Base-by-base conservation (phyloP, 2,113 vertebrate species). In the Vombatus ursinus region DNA sequence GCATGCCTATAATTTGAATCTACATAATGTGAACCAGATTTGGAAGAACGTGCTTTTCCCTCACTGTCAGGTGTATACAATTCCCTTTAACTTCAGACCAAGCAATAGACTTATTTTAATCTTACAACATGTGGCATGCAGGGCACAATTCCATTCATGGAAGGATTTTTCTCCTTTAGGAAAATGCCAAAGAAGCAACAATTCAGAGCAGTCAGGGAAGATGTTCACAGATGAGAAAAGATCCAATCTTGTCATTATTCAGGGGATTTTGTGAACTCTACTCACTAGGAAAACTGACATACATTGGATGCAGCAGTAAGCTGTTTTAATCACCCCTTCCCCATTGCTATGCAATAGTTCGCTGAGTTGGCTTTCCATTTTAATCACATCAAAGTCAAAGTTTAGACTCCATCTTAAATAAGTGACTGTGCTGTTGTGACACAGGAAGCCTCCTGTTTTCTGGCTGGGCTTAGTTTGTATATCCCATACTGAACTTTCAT, bases 1-100 rank as follows among this genome's bases (percentile, higher is more conserved):
- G 51, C 89, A 93, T 97, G 96, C 94, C 92, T 94, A 25, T 95
- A 47, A 77, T 95, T 57, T 95, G 19, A 12, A 95, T 93, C 50
- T 95, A 8, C 54, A 89, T 95, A 96, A 94, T 92, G 50, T 9
- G 90, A 77, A 3, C 2, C 11, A 92, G 37, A 94, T 49, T 12
- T 90, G 92, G 91, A 93, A 61, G 52, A n/a, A 94, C n/a, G 92
- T 94, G 3, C 16, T 89, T 96, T n/a, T 31, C 11, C 31, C 7
- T 26, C 52, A 37, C 2, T 24, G 0, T 50, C 94, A 97, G 95
- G 68, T 94, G 91, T 51, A 16, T 57, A 0, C 96, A 96, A 94
- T 57, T 93, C 92, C 89, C 51, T 52, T 0, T 0, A 24, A 61
- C 48, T 93, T 96, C 96, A 54, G 96, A 25, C 50, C 54, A 61